Evolutionary conservation across 2,113 vertebrate genomes (phyloP).

Genomic region (Piaya cayana): DNA sequence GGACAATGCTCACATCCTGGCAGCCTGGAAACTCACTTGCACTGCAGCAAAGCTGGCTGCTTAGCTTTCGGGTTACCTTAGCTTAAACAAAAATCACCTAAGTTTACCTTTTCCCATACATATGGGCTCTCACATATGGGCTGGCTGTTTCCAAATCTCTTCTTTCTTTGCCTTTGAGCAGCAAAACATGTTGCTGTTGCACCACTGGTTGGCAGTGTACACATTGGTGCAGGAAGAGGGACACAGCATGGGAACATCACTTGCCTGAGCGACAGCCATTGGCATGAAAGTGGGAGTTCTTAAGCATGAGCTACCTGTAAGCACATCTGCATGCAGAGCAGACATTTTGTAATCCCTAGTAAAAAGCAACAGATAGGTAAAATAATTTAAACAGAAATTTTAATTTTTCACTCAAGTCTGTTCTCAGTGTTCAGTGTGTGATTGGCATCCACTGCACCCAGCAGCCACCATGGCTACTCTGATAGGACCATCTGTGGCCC

Average conservation of each 20-base stretch:
- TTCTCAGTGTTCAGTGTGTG: background rate
- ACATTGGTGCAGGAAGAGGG: background rate
- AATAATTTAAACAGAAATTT: background rate
- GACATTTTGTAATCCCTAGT: background rate
- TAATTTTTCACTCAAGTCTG: background rate
- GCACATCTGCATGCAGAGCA: background rate
- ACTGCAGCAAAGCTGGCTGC: background rate
- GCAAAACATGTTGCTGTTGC: background rate
- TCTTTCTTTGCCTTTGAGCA: accelerated
- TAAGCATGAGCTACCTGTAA: background rate
- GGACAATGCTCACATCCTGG: accelerated
- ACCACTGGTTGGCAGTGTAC: background rate
- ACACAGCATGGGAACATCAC: accelerated
- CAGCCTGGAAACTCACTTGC: accelerated
- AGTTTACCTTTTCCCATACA: background rate
- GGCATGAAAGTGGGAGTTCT: background rate
- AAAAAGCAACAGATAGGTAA: background rate
- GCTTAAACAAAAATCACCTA: background rate
- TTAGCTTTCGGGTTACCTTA: too few relatives aligned
- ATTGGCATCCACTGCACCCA: background rate
- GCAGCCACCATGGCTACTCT: accelerated
- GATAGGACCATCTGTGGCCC: accelerated
- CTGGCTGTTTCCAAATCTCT: background rate
- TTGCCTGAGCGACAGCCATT: background rate
- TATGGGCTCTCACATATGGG: accelerated